Evolutionary conservation across 2,113 vertebrate species (phyloP), one percentile per base, ranked within the genome.

Genomic region (Channa argus): DNA sequence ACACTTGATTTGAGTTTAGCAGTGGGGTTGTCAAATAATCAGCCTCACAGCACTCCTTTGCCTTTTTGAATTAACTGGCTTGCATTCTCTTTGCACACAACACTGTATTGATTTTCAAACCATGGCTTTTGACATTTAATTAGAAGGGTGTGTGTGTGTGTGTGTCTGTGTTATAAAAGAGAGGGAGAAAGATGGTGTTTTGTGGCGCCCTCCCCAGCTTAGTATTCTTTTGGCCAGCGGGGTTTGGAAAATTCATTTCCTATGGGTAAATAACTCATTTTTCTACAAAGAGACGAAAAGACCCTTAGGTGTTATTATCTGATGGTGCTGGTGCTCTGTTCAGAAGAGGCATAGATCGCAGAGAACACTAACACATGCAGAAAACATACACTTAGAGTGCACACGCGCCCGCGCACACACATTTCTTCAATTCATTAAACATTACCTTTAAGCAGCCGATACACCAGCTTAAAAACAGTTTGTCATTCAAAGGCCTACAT

Each of bases 81-180:
- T 39, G 56, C 66, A 63, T 87, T 83, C 76, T 65, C 44, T 78
- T 39, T 41, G 55, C 45, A 58, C 73, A 88, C 73, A 77, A 59
- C 59, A 53, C 74, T 51, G 74, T 63, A 91, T 88, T 82, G 87
- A 88, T 90, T 89, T 86, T 89, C 85, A 88, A 77, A 88, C 66
- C 34, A 65, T 78, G 74, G 63, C 80, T 88, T 92, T 79, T 93
- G 87, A 89, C 89, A 90, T 91, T 90, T 90, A 86, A 88, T 92
- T 92, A 88, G 72, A 78, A 80, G 49, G 49, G 54, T 9, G 63
- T 12, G 64, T 63, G 63, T 51, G 68, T 51, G 68, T 39, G 59
- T 61, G 12, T 9, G 38, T 55, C 51, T 67, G 24, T 24, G 24
- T 24, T 24, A 50, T 55, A 15, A 64, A 62, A 62, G 43, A 58